Base-by-base conservation (phyloP, 2,888 invertebrate species). In the Rhagonycha fulva region DNA sequence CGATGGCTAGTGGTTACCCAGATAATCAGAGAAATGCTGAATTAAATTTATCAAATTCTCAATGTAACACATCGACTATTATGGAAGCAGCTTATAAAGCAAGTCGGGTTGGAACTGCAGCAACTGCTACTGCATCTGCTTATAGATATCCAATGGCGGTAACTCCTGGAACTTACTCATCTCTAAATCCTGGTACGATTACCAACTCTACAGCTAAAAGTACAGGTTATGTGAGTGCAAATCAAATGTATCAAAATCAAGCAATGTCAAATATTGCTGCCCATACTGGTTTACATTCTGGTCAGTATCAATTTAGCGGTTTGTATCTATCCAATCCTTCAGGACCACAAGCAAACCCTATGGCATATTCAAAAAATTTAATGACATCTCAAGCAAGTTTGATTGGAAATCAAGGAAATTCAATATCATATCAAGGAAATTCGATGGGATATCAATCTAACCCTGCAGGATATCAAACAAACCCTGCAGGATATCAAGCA, bases 231-330 rank as follows among this genome's bases (percentile, higher is more conserved):
- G 94, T 95, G 90, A 95, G 95, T 89, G 94, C 95, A 12, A 93
- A 94, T 84, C 95, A 96, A 88, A 93, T 94, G 2, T 94, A 94
- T 78, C 95, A 95, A 88, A 95, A 95, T 87, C 96, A 95, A 88
- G 94, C 94, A 82, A 92, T 94, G n/a, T 90, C 92, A 66, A 92
- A 93, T 62, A 91, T 92, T n/a, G 89, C 91, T 0, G 89, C 91
- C 72, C 92, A 93, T 86, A 92, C 76, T 62, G 78, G 76, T n/a
- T 63, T 93, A 9, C 91, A 92, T 14, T 93, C 92, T 72, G 89
- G 91, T 61, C 88, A 91, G 80, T 91, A 92, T 87, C 91, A 91
- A 83, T 85, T 90, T 68, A 86, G 89, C 23, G 90, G 90, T 79
- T 90, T 91, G 75, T 92, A 92, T 88, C 90, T 90, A 72, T 90